phyloP scores from a whole-genome alignment of 2,888 invertebrate genomes.

The Andrena camellia region DNA sequence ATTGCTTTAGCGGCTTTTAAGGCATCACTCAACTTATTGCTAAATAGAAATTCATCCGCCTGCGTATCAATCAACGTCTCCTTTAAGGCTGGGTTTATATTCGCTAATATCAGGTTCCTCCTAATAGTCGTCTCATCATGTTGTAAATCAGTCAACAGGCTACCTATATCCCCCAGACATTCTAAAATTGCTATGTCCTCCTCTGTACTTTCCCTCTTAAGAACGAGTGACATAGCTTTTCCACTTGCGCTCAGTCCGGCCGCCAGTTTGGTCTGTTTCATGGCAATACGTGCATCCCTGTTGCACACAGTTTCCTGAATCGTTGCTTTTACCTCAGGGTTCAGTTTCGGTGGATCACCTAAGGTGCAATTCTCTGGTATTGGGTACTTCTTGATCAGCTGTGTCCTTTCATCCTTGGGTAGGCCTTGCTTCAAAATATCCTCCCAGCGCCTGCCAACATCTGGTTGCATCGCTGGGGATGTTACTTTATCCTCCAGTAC shows the following conservation, averaged over 20 bases:
- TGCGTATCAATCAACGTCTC: neutral
- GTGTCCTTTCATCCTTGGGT: neutral
- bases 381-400: neutral
- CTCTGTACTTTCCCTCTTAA: neutral
- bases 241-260: neutral
- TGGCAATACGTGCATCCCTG: neutral
- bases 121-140: neutral
- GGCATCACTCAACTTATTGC: neutral
- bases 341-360: neutral
- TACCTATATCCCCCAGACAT: neutral
- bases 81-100: neutral
- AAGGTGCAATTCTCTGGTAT: neutral
- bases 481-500: neutral
- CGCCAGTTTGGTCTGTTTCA: neutral
- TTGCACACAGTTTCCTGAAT: neutral
- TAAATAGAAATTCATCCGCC: neutral
- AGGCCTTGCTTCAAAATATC: constrained; percentile 1
- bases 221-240: neutral
- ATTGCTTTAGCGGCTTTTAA: neutral
- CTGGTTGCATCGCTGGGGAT: neutral
- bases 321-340: neutral
- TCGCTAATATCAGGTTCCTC: neutral
- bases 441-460: neutral
- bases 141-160: neutral
- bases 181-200: neutral